Evolutionary conservation across 2,888 invertebrate species (phyloP).

Genomic region (Nymphalis c-album): DNA sequence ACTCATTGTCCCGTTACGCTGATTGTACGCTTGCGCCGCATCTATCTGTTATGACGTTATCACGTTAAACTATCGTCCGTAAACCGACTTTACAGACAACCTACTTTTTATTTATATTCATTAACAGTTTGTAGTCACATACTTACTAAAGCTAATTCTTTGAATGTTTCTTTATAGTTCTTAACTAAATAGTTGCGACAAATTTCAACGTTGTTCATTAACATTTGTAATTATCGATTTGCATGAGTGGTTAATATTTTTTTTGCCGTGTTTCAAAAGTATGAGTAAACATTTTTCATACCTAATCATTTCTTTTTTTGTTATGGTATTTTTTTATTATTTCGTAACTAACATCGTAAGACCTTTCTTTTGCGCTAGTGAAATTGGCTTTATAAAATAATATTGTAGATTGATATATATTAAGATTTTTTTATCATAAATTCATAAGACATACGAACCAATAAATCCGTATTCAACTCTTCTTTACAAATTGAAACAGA

Average conservation of each 20-base stretch:
- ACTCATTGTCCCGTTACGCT: no score
- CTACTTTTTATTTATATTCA: not conserved
- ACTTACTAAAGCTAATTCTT: not conserved
- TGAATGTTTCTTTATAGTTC: not conserved
- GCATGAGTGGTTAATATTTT: slow-evolving; percentile 48
- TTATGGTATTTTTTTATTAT: not conserved
- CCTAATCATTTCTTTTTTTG: not conserved
- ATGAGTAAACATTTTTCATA: not conserved
- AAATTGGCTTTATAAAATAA: not conserved
- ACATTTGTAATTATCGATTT: slow-evolving; percentile 47
- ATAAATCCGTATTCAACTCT: no score
- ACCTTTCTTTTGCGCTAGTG: not conserved
- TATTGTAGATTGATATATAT: not conserved
- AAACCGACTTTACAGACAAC: no score
- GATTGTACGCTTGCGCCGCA: no score
- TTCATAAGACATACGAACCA: no score
- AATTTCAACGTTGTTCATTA: slow-evolving; percentile 38
- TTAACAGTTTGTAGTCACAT: not conserved
- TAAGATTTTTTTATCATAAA: not conserved
- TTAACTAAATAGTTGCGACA: slow-evolving; percentile 44
- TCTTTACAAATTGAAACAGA: no score
- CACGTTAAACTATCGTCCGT: no score
- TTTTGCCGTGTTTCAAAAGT: slow-evolving; percentile 6
- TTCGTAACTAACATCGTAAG: not conserved
- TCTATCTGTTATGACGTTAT: no score